phyloP scores from a whole-genome alignment of 1,140 invertebrate species.

The Magallana gigas region DNA sequence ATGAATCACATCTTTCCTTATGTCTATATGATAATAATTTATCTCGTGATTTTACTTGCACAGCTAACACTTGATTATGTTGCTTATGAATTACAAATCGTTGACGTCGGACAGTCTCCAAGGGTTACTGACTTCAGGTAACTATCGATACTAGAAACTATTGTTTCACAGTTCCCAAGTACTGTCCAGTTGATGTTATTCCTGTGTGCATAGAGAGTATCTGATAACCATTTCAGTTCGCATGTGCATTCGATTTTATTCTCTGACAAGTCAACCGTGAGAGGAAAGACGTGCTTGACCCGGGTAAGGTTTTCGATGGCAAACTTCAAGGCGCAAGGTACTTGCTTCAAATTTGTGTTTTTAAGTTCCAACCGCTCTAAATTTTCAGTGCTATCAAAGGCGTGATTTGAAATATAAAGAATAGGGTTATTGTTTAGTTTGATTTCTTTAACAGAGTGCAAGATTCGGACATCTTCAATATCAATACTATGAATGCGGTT shows the following conservation, averaged over 20 bases:
- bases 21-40: no score
- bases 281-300: background rate
- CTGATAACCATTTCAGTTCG: slow-evolving; percentile 48
- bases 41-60: no score
- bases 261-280: slow-evolving; percentile 45
- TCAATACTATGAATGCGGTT: slow-evolving; percentile 57
- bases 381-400: slow-evolving; percentile 39
- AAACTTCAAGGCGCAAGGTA: slow-evolving; percentile 52
- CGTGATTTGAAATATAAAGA: slow-evolving; percentile 52
- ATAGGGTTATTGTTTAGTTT: slow-evolving; percentile 55
- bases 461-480: slow-evolving; percentile 40
- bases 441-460: slow-evolving; percentile 26
- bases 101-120: background rate
- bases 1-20: no score
- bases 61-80: no score
- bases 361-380: slow-evolving; percentile 41
- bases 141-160: slow-evolving; percentile 36
- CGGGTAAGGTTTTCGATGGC: background rate
- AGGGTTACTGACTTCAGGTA: slow-evolving; percentile 28
- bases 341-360: slow-evolving; percentile 10
- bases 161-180: slow-evolving; percentile 48
- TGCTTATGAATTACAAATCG: background rate
- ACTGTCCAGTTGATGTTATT: background rate
- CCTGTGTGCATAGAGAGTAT: background rate
- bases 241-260: slow-evolving; percentile 53